Percentiles rank a stretch among this genome's conserved stretches.
Conservation (phyloP, 2,797 vertebrate species). For the Falco concolor region DNA sequence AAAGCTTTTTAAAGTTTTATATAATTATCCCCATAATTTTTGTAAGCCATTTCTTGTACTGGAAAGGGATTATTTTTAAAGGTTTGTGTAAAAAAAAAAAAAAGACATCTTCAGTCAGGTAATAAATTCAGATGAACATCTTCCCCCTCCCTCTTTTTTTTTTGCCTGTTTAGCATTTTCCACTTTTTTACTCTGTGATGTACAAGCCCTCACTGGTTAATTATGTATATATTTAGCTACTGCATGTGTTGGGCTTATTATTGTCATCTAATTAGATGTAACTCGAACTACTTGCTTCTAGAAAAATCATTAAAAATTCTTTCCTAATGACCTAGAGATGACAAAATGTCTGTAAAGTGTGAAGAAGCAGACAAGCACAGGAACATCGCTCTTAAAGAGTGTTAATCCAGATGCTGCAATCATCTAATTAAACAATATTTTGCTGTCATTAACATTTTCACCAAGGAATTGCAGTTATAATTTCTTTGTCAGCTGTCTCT, state of each 20-base stretch:
- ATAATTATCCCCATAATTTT: conserved; percentile 11
- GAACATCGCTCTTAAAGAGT: conserved; percentile 83
- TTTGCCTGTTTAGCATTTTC: conserved; percentile 75
- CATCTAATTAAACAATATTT: conserved; percentile 99
- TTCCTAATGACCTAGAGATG: conserved; percentile 97
- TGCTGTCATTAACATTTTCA: conserved; percentile 96
- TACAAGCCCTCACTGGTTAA: conserved; percentile 87
- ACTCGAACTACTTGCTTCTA: conserved; percentile 90
- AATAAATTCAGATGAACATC: conserved; percentile 72
- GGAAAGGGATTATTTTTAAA: conserved; percentile 38
- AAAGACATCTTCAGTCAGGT: conserved; percentile 55
- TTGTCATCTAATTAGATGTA: conserved; percentile 99
- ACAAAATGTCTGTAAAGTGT: conserved; percentile 95
- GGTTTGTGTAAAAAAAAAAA: conserved; percentile 41
- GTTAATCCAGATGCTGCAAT: conserved; percentile 88
- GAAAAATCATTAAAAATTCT: conserved; percentile 95
- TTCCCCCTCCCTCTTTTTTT: background rate
- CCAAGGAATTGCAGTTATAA: conserved; percentile 85
- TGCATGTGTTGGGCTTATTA: conserved; percentile 92
- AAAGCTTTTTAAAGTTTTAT: background rate
- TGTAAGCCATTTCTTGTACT: conserved; percentile 32
- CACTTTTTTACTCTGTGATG: conserved; percentile 82
- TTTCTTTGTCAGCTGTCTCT: conserved; percentile 85
- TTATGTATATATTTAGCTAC: conserved; percentile 99
- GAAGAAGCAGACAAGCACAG: conserved; percentile 85